phyloP scores from a whole-genome alignment of 1,140 invertebrate species.

The Penaeus vannamei region DNA sequence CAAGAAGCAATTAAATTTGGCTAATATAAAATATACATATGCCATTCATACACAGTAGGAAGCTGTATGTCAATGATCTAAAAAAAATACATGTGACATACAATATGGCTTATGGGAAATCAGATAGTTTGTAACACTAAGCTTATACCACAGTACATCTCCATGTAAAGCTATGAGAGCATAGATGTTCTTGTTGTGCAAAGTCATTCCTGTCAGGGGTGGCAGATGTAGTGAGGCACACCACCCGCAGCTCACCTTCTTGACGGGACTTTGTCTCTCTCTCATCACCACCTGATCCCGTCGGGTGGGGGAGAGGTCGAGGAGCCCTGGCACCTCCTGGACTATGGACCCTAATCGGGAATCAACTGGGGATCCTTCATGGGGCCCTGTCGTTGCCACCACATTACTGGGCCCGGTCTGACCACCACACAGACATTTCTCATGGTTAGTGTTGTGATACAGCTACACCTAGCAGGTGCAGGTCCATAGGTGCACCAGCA shows the following conservation, averaged over 20 bases:
- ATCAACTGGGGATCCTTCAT: slow-evolving; percentile 42
- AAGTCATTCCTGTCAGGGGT: slow-evolving; percentile 29
- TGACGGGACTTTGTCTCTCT: slow-evolving; percentile 59
- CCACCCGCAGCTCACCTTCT: slow-evolving; percentile 51
- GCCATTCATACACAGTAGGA: slow-evolving; percentile 7
- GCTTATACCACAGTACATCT: slow-evolving; percentile 39
- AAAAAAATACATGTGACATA: too few relatives aligned
- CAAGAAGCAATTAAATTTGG: background rate
- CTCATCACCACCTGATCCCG: slow-evolving; percentile 60
- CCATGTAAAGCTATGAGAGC: slow-evolving; percentile 11
- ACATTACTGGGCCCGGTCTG: slow-evolving; percentile 47
- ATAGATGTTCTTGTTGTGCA: slow-evolving; percentile 39
- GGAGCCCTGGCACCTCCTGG: slow-evolving; percentile 70
- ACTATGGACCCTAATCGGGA: slow-evolving; percentile 55
- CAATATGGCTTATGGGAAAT: too few relatives aligned
- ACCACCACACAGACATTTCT: slow-evolving; percentile 45
- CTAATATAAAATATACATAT: slow-evolving; percentile 1
- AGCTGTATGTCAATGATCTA: background rate
- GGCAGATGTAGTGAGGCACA: background rate
- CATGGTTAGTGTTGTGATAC: slow-evolving; percentile 21
- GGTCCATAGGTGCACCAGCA: too few relatives aligned
- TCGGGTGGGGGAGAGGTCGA: slow-evolving; percentile 71
- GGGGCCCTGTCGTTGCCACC: slow-evolving; percentile 7
- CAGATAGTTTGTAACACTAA: background rate
- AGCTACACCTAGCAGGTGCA: too few relatives aligned